A percentile compares a stretch with the other conserved stretches of the same genome.
Conservation (phyloP, 2,113 vertebrate species). For the Vanacampus margaritifer region DNA sequence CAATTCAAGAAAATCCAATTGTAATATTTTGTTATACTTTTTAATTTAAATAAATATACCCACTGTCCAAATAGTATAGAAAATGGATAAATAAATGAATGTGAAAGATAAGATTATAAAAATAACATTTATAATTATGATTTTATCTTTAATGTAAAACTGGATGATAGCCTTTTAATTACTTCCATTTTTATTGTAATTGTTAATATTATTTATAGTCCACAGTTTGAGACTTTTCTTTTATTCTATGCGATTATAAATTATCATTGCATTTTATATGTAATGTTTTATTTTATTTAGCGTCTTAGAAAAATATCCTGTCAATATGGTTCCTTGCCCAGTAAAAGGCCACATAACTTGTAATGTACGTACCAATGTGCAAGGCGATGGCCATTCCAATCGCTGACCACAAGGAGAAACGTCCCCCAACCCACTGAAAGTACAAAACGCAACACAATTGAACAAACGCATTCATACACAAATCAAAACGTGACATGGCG, state of each 20-base stretch:
- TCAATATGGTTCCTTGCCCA: background rate
- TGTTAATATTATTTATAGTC: background rate
- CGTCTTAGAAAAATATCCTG: background rate
- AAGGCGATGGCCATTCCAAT: constrained; percentile 96
- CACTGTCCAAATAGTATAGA: too few species aligned
- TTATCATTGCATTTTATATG: background rate
- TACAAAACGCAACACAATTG: constrained; percentile 2
- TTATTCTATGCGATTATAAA: background rate
- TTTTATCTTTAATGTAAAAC: too few species aligned
- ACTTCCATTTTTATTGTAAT: background rate
- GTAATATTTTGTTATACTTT: too few species aligned
- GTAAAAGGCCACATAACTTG: too few species aligned
- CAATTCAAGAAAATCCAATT: too few species aligned
- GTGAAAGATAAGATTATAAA: too few species aligned
- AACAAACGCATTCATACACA: background rate
- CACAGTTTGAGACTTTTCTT: background rate
- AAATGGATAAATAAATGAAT: too few species aligned
- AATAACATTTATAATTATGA: too few species aligned
- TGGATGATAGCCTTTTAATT: too few species aligned
- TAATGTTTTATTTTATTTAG: background rate
- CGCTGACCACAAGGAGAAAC: constrained; percentile 96
- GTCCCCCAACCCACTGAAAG: constrained; percentile 97
- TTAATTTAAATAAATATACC: too few species aligned
- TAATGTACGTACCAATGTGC: constrained; percentile 79
- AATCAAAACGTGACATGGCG: background rate